Conservation (phyloP, 1,140 invertebrate species). For the Leptinotarsa undecemlineata region DNA sequence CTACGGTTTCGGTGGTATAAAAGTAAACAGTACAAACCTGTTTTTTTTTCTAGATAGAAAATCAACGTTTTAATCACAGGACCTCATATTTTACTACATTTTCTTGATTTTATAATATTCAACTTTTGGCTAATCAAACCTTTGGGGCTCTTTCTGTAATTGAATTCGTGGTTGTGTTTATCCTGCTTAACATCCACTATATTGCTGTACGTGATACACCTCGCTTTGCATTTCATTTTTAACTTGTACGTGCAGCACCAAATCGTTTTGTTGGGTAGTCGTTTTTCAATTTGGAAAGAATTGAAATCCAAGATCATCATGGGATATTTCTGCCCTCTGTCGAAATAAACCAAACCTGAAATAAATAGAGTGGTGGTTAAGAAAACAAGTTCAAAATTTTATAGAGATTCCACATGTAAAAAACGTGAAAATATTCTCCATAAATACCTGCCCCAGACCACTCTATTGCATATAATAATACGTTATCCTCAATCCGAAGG, state of each 20-base stretch:
- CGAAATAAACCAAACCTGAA: slow-evolving; percentile 45
- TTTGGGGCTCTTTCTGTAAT: slow-evolving; percentile 26
- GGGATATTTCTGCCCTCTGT: slow-evolving; percentile 40
- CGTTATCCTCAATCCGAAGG: no score
- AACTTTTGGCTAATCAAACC: slow-evolving; percentile 21
- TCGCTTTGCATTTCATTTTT: slow-evolving; percentile 44
- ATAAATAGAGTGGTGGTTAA: slow-evolving; percentile 28
- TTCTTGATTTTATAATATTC: slow-evolving; percentile 6
- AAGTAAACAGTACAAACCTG: no score
- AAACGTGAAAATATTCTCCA: no score
- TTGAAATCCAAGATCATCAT: slow-evolving; percentile 39
- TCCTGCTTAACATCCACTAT: slow-evolving; percentile 37
- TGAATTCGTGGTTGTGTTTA: slow-evolving; percentile 38
- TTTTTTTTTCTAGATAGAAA: no score
- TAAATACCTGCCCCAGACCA: no score
- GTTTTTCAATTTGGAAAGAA: slow-evolving; percentile 41
- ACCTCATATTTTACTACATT: neutral
- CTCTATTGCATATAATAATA: no score
- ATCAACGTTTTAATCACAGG: no score
- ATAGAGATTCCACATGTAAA: no score
- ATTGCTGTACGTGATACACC: slow-evolving; percentile 37
- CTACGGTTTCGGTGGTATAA: no score
- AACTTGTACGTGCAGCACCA: slow-evolving; percentile 44
- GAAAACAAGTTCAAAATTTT: neutral
- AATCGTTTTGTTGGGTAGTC: slow-evolving; percentile 36